phyloP scores from a whole-genome alignment of 37 sponge, comb jelly and placozoan species.

The Lycopodina hypogea region DNA sequence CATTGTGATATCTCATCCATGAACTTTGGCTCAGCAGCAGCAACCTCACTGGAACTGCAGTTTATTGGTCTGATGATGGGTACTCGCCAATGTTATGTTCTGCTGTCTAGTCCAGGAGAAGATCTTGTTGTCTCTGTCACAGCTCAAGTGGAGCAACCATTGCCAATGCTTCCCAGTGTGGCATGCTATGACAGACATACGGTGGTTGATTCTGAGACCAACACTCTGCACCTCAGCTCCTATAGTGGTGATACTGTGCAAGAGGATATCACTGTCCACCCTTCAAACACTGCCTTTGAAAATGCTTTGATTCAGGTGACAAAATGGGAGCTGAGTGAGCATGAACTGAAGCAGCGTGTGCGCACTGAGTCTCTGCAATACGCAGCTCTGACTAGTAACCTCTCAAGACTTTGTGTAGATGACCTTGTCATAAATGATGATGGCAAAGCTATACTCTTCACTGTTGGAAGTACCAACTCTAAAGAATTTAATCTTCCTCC shows the following conservation, averaged over 20 bases:
- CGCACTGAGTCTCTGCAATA: constrained; percentile 42
- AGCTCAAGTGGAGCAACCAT: constrained; percentile 31
- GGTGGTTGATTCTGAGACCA: constrained; percentile 20
- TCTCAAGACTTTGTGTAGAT: constrained; percentile 15
- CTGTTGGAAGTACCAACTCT: constrained; percentile 10
- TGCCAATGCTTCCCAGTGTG: constrained; percentile 28
- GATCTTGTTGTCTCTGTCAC: constrained; percentile 30
- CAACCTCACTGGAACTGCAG: not conserved
- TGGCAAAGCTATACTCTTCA: constrained; percentile 14
- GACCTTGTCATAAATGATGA: not conserved
- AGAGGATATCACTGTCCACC: constrained; percentile 39
- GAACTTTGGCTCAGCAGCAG: not conserved
- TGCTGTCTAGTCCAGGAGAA: constrained; percentile 15
- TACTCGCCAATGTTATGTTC: constrained; percentile 36
- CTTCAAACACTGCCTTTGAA: constrained; percentile 38
- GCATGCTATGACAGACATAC: constrained; percentile 14
- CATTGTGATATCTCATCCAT: not conserved
- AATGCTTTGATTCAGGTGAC: constrained; percentile 30
- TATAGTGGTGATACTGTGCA: constrained; percentile 22
- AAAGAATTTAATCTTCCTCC: constrained; percentile 31
- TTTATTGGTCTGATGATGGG: constrained; percentile 42
- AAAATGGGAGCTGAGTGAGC: constrained; percentile 41
- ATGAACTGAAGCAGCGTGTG: constrained; percentile 35
- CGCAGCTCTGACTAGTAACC: constrained; percentile 42
- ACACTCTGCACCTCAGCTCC: constrained; percentile 45